Conservation (phyloP, 2,797 vertebrate genomes). For the Cryptoprocta ferox region DNA sequence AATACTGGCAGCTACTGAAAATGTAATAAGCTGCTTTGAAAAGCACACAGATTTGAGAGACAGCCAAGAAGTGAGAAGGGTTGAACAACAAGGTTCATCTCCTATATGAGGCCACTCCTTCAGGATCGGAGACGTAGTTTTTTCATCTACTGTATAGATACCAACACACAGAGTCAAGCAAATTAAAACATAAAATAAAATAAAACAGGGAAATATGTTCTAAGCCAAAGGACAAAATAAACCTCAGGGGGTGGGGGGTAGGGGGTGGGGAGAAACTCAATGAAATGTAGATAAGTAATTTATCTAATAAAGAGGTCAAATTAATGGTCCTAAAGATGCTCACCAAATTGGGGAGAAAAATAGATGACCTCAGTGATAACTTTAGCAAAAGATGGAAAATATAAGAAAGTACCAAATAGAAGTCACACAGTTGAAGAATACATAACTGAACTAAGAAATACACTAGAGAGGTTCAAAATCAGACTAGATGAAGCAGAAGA, state of each 20-base stretch:
- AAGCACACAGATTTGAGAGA: not conserved
- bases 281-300: not conserved
- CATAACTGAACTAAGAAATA: not conserved
- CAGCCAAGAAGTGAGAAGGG: not conserved
- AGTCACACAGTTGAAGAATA: not conserved
- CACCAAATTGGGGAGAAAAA: not conserved
- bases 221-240: not conserved
- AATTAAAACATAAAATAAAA: not conserved
- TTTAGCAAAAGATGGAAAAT: not conserved
- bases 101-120: not conserved
- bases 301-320: not conserved
- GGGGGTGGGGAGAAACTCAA: not conserved
- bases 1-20: not conserved
- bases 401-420: not conserved
- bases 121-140: not conserved
- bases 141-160: not conserved
- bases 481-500: not conserved
- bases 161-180: not conserved
- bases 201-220: not conserved
- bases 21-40: not conserved
- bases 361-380: not conserved
- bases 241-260: not conserved
- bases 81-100: not conserved
- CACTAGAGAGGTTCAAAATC: not conserved
- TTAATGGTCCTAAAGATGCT: not conserved